Evolutionary conservation across 2,797 vertebrate species (phyloP).

Genomic region (Oreonectes daqikongensis): DNA sequence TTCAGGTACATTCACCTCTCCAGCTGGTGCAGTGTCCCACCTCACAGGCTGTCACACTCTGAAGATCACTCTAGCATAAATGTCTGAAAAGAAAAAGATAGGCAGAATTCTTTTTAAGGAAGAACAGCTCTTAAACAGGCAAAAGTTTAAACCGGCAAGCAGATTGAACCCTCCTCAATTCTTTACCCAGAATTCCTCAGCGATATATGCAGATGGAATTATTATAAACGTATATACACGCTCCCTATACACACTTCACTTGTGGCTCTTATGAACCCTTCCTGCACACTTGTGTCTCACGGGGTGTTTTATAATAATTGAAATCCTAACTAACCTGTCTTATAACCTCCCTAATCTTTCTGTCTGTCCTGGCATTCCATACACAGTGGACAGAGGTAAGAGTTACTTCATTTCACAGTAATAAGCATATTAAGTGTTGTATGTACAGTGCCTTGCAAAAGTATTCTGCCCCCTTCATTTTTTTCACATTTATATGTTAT

Average conservation of each 20-base stretch:
- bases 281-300: constrained; percentile 41
- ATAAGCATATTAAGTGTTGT: not conserved
- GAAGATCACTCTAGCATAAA: constrained; percentile 22
- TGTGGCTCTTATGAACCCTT: constrained; percentile 41
- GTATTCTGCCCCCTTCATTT: too few relatives aligned
- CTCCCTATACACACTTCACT: constrained; percentile 24
- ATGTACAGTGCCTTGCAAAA: too few relatives aligned
- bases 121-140: not conserved
- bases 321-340: constrained; percentile 65
- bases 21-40: constrained; percentile 66
- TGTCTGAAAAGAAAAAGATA: not conserved
- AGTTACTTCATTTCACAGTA: not conserved
- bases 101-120: not conserved
- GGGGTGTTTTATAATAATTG: constrained; percentile 37
- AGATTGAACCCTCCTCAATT: not conserved
- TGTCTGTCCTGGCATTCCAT: constrained; percentile 60
- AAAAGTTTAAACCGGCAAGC: constrained; percentile 4
- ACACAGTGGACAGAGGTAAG: constrained; percentile 81
- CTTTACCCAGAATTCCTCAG: not conserved
- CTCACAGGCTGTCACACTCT: constrained; percentile 56
- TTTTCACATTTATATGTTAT: too few relatives aligned
- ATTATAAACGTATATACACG: constrained; percentile 10
- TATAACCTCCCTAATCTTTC: constrained; percentile 61
- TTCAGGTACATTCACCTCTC: constrained; percentile 65
- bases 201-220: constrained; percentile 2